Conservation (phyloP, 2,113 vertebrate genomes). For the Seriola dumerili region DNA sequence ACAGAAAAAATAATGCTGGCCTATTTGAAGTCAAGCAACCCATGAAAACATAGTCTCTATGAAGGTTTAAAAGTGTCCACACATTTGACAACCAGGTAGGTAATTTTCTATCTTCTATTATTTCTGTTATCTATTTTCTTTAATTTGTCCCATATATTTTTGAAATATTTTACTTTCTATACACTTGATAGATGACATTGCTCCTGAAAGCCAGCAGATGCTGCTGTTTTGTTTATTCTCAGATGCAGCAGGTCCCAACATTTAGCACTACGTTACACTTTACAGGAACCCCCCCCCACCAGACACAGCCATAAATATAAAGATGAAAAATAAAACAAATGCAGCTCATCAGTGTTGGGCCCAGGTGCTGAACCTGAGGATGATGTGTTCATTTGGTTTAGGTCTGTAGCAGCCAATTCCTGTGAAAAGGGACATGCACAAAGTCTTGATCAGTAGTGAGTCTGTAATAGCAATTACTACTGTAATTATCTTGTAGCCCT, state of each 20-base stretch:
- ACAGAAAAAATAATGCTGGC: not conserved
- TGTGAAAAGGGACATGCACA: conserved; percentile 32
- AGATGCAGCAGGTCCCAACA: not conserved
- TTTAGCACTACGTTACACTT: not conserved
- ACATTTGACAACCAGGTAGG: not conserved
- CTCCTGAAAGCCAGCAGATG: conserved; percentile 57
- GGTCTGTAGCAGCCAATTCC: conserved; percentile 76
- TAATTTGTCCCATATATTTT: not conserved
- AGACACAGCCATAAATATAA: not conserved
- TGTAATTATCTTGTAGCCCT: not conserved
- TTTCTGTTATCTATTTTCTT: not conserved
- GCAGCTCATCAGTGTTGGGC: conserved; percentile 3
- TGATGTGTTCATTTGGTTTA: conserved; percentile 65
- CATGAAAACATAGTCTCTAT: not conserved
- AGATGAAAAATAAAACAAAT: not conserved
- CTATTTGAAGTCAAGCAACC: not conserved
- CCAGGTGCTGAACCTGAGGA: conserved; percentile 74
- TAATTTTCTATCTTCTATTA: not conserved
- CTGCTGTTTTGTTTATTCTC: conserved; percentile 38
- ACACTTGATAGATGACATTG: not conserved
- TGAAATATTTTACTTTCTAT: not conserved
- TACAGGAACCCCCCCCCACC: not conserved
- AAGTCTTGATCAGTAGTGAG: not conserved
- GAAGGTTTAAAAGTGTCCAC: not conserved
- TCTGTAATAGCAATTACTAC: no score